Base-by-base conservation (phyloP, 2,113 vertebrate genomes). In the Saccopteryx bilineata region DNA sequence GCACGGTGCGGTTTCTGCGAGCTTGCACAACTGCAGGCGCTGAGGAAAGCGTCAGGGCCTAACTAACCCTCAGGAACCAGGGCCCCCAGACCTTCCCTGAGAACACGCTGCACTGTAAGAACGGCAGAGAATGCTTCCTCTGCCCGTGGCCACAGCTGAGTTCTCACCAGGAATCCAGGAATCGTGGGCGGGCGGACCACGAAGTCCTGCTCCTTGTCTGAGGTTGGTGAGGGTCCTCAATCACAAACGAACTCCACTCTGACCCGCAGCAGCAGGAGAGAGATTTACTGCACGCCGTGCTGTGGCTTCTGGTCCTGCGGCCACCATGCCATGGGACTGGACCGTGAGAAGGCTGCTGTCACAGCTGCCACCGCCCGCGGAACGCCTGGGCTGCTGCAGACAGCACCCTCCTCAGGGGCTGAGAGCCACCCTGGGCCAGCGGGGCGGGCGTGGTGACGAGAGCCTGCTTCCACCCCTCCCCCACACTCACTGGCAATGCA, bases 361-460 rank as follows among this genome's bases (percentile, higher is more conserved):
- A 15, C 24, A 28, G 26, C 23, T 18, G 24, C 87, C 14, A 4
- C 19, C 23, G 1, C 54, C 6, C 1, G 23, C 7, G 31, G 6
- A 33, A 9, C 1, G 66, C 21, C 5, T 10, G 31, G 21, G 56
- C 46, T 6, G 14, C 79, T 19, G 31, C 56, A 9, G 1, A 50
- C 26, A 2, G 50, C 9, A 9, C 31, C 0, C 1, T 2, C 0
- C 0, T 4, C 39, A 39, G 39, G 21, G 12, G 46, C n/a, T 2
- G 46, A 28, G 39, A 15, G 52, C 72, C 2, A 14, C 21, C 0
- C 1, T 1, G 4, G 72, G 18, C 72, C 11, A 1, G 2, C 14
- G 14, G 2, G 10, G 7, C 0, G 8, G 23, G 17, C 1, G 4
- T 14, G 61, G 9, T 6, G 26, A 15, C 39, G 23, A 78, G 3